Evolutionary conservation across 2,888 invertebrate species (phyloP).

Genomic region (Eurytoma adleriae): DNA sequence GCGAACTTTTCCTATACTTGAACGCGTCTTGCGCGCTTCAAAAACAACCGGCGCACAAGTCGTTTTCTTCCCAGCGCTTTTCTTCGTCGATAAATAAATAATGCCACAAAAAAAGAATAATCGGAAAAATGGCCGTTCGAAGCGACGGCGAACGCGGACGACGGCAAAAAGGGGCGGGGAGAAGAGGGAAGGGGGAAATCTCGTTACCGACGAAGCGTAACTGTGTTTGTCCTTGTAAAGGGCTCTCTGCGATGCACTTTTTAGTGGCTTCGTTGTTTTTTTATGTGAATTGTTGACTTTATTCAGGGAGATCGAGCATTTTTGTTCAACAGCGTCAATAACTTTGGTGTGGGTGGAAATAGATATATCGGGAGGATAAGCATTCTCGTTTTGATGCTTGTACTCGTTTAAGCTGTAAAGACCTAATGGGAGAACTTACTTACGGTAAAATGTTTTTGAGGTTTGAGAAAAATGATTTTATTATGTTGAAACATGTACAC

Average conservation of each 20-base stretch:
- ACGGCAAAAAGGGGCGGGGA: not conserved
- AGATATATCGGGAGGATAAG: not conserved
- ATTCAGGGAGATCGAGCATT: too few relatives aligned
- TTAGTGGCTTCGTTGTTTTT: slow-evolving; percentile 4
- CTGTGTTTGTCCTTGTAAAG: slow-evolving; percentile 20
- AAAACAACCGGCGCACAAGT: not conserved
- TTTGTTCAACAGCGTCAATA: too few relatives aligned
- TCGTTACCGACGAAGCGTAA: slow-evolving; percentile 44
- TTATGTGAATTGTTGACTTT: not conserved
- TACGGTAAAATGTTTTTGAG: too few relatives aligned
- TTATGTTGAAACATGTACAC: too few relatives aligned
- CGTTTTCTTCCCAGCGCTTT: not conserved
- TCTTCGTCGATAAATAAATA: slow-evolving; percentile 39
- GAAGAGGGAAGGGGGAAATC: slow-evolving; percentile 17
- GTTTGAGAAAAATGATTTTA: too few relatives aligned
- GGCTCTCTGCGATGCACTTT: slow-evolving; percentile 1
- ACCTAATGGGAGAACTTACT: too few relatives aligned
- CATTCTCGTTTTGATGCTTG: not conserved
- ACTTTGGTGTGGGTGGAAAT: too few relatives aligned
- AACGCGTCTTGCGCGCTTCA: too few relatives aligned
- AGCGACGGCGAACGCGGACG: not conserved
- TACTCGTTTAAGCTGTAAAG: too few relatives aligned
- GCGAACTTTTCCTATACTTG: too few relatives aligned
- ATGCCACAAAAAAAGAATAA: slow-evolving; percentile 26
- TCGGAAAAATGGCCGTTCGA: slow-evolving; percentile 25